Percentiles rank a stretch among this genome's conserved stretches.
These are phyloP conservation scores for Zoanthus gigantus DNA, from an alignment of 92 coral and sea anemone genomes.

Conservation along the genomic window DNA sequence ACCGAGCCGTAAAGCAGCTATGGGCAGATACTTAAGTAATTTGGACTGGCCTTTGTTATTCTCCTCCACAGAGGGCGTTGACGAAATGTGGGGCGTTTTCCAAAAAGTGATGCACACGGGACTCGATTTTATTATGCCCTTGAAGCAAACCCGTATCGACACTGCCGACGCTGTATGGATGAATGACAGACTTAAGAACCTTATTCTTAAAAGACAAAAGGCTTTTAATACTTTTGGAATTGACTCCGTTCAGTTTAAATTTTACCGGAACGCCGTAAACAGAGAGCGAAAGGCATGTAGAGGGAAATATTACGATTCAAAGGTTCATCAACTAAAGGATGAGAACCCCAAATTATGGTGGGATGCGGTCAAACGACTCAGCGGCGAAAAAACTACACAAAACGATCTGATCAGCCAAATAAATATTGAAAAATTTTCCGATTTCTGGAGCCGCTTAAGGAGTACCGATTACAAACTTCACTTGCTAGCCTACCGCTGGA, in stretches of 20 bases:
- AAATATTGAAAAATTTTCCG: not conserved
- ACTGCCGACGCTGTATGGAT: not conserved
- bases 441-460: not conserved
- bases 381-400: not conserved
- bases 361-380: constrained; percentile 9
- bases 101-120: not conserved
- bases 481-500: not conserved
- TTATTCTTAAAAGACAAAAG: not conserved
- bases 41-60: constrained; percentile 47
- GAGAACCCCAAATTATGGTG: constrained; percentile 5
- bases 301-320: not conserved
- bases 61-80: not conserved
- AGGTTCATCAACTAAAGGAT: not conserved
- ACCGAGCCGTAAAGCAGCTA: constrained; percentile 47
- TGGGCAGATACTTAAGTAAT: constrained; percentile 60
- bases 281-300: constrained; percentile 7
- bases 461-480: not conserved
- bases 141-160: not conserved
- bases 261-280: not conserved
- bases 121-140: not conserved
- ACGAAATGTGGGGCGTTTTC: not conserved
- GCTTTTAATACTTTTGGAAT: not conserved
- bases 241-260: not conserved
- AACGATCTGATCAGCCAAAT: not conserved
- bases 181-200: too few relatives aligned